Base-by-base conservation (phyloP, 2,888 invertebrate species). In the Drosophila neotestacea region DNA sequence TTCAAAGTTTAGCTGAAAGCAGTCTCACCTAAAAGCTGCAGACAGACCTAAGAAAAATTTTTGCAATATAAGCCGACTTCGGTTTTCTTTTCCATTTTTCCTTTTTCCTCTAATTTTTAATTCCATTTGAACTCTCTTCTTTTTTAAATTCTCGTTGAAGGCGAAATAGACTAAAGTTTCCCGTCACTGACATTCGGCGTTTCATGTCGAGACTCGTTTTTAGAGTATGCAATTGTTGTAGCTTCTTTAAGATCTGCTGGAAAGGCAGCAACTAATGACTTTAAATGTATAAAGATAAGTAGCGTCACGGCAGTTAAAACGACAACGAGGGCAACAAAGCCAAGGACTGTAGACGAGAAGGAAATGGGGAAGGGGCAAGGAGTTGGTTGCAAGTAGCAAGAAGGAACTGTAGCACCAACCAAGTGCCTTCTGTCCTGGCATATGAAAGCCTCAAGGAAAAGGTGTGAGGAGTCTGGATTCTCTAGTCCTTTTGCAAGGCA, bases 211-310 rank as follows among this genome's bases (percentile, higher is more conserved):
- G 39, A 32, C 6, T 32, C 22, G 16, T 13, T 46, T 34, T 47
- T 16, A 68, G 22, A 59, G 59, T 13, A 61, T 64, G 52, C 27
- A 51, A 50, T 39, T 52, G 54, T 59, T 32, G 65, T 58, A 44
- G 67, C 71, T 73, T 38, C 61, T 76, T 80, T 36, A 72, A 65
- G 72, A 62, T 59, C 51, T 48, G 56, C 63, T 62, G 72, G 67
- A 50, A 36, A 22, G 66, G 50, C 66, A 58, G 54, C 70, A 70
- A 61, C 88, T 85, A 85, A 89, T 89, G 89, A 88, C 85, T 89
- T 89, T 88, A 85, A 88, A 75, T 83, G 86, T 67, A 70, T 64
- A 80, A 74, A 88, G 85, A 85, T 89, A 85, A 89, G 85, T 82
- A 77, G 74, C 67, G 51, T 44, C 47, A 66, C 42, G 63, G 70